phyloP scores from a whole-genome alignment of 2,888 invertebrate species.

The Lasioglossum zephyrum region DNA sequence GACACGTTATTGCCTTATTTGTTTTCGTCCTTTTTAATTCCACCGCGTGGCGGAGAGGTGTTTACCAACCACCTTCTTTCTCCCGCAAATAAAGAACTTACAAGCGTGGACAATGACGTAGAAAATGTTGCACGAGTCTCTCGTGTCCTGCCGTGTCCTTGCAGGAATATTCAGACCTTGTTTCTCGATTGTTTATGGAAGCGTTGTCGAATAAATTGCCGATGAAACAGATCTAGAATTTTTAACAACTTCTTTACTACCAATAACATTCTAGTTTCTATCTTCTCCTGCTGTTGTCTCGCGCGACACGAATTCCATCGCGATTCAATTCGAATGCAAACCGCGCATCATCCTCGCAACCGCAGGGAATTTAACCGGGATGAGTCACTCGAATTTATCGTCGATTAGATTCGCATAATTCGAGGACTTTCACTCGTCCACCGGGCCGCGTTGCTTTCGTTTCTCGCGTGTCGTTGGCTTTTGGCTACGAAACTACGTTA shows the following conservation, averaged over 20 bases:
- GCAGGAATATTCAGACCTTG: not conserved
- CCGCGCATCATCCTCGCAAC: not conserved
- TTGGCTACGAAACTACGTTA: conserved; percentile 10
- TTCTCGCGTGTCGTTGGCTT: conserved; percentile 21
- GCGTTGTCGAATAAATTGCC: not conserved
- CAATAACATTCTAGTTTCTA: not conserved
- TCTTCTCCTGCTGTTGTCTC: not conserved
- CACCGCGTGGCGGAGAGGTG: not conserved
- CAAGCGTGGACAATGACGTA: not conserved
- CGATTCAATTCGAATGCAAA: conserved; percentile 16
- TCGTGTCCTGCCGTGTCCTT: not conserved
- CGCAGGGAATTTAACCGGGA: conserved; percentile 33
- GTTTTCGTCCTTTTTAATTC: conserved; percentile 37
- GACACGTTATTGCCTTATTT: conserved; percentile 55
- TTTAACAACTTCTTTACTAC: not conserved
- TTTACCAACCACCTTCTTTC: not conserved
- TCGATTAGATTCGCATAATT: conserved; percentile 60
- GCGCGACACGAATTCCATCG: not conserved
- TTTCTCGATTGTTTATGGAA: too few species aligned
- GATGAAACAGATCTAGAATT: not conserved
- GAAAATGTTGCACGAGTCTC: not conserved
- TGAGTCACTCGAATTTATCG: conserved; percentile 53
- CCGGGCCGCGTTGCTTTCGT: conserved; percentile 56
- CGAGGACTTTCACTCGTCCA: conserved; percentile 64
- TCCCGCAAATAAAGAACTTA: not conserved